phyloP scores from a whole-genome alignment of 1,140 invertebrate genomes.

The Trachelipus rathkii region DNA sequence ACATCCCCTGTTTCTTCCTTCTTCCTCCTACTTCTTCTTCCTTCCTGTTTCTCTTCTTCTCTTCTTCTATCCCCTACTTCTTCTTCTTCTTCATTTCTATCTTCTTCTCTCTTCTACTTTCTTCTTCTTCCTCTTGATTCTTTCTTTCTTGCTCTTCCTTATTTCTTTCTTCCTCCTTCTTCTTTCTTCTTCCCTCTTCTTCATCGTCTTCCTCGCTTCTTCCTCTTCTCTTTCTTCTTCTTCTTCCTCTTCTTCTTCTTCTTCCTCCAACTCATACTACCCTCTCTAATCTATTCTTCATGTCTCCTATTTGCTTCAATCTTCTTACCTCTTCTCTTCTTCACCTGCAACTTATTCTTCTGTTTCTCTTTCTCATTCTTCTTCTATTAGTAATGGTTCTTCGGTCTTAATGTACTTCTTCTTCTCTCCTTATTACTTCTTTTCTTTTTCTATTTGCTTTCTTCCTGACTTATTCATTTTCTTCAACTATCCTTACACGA shows the following conservation, averaged over 20 bases:
- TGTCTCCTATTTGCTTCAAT: background rate
- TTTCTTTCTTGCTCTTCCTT: background rate
- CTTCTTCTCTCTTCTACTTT: no score
- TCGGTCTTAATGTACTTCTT: no score
- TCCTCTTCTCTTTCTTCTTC: background rate
- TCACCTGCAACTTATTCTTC: background rate
- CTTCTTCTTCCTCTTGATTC: background rate
- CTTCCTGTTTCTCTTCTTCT: background rate
- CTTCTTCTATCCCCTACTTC: background rate
- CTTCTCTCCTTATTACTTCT: no score
- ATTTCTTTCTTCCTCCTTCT: background rate
- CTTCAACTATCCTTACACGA: no score
- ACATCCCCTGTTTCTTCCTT: background rate
- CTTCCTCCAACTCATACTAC: background rate
- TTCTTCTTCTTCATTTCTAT: background rate
- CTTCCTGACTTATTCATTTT: no score
- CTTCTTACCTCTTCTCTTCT: background rate
- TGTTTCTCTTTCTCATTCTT: no score
- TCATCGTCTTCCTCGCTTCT: background rate
- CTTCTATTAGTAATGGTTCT: no score
- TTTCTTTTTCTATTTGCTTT: no score
- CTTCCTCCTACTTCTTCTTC: background rate
- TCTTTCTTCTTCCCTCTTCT: background rate
- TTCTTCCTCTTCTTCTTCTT: background rate
- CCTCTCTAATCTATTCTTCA: background rate